A percentile compares a stretch with the other conserved stretches of the same genome.
Evolutionary conservation across 2,113 vertebrate genomes (phyloP).

Genomic region (Eira barbara): DNA sequence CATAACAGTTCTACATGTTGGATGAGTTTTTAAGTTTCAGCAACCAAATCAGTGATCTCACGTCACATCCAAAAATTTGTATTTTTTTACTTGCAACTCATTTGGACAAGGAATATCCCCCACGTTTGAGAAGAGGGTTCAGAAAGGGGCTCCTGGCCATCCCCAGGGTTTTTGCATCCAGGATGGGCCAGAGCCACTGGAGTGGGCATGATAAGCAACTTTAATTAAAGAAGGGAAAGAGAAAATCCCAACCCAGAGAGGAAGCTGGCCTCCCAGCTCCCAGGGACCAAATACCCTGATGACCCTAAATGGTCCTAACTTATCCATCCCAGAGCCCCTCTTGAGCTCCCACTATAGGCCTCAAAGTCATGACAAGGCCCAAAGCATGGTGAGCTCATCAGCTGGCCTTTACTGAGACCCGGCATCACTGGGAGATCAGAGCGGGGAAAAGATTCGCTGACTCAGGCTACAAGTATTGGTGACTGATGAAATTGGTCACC

Average conservation of each 20-base stretch:
- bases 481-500: not conserved
- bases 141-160: not conserved
- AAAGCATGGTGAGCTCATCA: fast-evolving
- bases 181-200: not conserved
- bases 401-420: not conserved
- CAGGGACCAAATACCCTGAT: not conserved
- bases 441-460: not conserved
- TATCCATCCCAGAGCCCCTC: not conserved
- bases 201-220: not conserved
- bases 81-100: not conserved
- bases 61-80: not conserved
- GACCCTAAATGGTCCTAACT: not conserved
- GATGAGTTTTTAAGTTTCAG: not conserved
- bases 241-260: not conserved
- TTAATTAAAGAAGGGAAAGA: not conserved
- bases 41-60: not conserved
- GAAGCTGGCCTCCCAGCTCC: not conserved
- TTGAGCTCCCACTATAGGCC: not conserved
- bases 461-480: not conserved
- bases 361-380: not conserved
- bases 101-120: not conserved
- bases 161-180: no score
- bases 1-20: fast-evolving
- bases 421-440: no score
- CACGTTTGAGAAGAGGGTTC: not conserved